A percentile compares a stretch with the other conserved stretches of the same genome.
Conservation (phyloP, 2,113 vertebrate genomes). For the Turdus rufiventris region DNA sequence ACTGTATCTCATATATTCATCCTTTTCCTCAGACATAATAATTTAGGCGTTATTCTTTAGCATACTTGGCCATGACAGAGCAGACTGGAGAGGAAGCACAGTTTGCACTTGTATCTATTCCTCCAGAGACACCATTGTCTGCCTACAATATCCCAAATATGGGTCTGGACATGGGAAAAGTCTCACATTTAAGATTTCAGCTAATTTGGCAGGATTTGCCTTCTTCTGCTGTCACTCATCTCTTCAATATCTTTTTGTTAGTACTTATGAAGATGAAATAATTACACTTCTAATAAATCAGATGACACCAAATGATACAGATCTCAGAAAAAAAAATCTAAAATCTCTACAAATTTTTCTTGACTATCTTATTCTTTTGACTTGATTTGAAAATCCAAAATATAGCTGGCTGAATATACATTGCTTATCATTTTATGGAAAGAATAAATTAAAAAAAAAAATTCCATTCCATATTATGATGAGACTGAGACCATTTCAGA, state of each 20-base stretch:
- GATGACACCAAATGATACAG: not conserved
- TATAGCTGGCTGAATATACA: not conserved
- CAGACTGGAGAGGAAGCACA: not conserved
- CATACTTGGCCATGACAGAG: not conserved
- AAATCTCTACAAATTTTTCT: not conserved
- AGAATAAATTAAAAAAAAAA: not conserved
- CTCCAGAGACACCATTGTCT: not conserved
- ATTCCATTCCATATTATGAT: not conserved
- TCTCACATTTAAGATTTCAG: not conserved
- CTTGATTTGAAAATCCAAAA: not conserved
- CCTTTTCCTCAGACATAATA: not conserved
- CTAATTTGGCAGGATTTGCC: not conserved
- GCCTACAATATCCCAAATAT: not conserved
- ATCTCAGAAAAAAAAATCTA: not conserved
- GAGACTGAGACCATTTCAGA: not conserved
- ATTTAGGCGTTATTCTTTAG: not conserved
- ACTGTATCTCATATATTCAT: not conserved
- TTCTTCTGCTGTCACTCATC: not conserved
- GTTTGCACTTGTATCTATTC: not conserved
- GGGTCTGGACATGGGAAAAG: not conserved
- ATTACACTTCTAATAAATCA: not conserved
- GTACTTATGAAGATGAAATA: not conserved
- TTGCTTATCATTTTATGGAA: not conserved
- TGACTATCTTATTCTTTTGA: not conserved
- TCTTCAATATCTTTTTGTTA: not conserved